Percentiles rank a stretch among this genome's conserved stretches.
Evolutionary conservation across 2,888 invertebrate genomes (phyloP).

Genomic region (Priocnemis perturbator): DNA sequence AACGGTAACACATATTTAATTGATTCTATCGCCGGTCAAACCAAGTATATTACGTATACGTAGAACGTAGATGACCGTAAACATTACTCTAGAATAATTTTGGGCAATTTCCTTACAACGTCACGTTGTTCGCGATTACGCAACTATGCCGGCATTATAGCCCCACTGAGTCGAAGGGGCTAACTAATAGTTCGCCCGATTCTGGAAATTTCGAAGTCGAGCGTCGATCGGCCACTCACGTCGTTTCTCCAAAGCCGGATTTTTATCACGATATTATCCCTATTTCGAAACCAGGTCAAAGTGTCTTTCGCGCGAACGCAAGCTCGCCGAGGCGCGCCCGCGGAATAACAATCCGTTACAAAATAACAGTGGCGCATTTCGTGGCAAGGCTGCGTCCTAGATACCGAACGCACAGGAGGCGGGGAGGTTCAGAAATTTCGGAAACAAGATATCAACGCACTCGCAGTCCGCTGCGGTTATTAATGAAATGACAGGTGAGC

Average conservation of each 20-base stretch:
- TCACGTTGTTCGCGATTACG: too few species aligned
- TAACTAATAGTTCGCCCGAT: too few species aligned
- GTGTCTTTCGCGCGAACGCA: not conserved
- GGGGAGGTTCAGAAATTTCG: constrained; percentile 6
- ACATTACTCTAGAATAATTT: too few species aligned
- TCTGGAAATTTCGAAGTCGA: too few species aligned
- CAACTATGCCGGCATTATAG: too few species aligned
- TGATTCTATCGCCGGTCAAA: too few species aligned
- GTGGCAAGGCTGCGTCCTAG: constrained; percentile 35
- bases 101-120: too few species aligned
- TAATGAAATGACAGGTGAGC: constrained; percentile 13
- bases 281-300: constrained; percentile 24
- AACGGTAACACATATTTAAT: too few species aligned
- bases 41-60: too few species aligned
- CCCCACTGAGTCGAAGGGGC: too few species aligned
- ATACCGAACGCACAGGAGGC: constrained; percentile 20
- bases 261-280: not conserved
- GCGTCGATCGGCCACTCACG: not conserved
- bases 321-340: constrained; percentile 2
- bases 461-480: constrained; percentile 3
- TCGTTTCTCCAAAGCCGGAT: not conserved
- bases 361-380: constrained; percentile 28
- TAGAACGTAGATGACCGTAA: too few species aligned
- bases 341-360: constrained; percentile 28
- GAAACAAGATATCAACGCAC: not conserved